A percentile compares a stretch with the other conserved stretches of the same genome.
Evolutionary conservation across 2,888 invertebrate species (phyloP).

Genomic region (Proisotoma minuta): DNA sequence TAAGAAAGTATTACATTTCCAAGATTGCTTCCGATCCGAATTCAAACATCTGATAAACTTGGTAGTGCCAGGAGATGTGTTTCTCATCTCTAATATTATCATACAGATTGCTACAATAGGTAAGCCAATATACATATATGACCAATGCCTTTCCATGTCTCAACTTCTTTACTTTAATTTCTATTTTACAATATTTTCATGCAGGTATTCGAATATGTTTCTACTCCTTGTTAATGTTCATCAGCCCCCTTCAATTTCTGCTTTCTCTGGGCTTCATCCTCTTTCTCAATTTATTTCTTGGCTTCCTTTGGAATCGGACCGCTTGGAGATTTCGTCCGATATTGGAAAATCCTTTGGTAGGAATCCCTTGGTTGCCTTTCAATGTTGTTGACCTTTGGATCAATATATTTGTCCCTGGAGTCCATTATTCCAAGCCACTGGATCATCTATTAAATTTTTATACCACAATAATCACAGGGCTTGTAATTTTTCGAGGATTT

Average conservation of each 20-base stretch:
- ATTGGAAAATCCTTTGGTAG: slow-evolving; percentile 18
- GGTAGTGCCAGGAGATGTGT: slow-evolving; percentile 9
- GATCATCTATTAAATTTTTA: slow-evolving; percentile 20
- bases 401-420: slow-evolving; percentile 20
- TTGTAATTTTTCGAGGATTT: slow-evolving; percentile 11
- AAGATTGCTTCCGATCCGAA: slow-evolving; percentile 14
- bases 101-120: slow-evolving; percentile 13
- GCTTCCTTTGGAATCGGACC: slow-evolving; percentile 10
- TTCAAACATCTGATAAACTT: slow-evolving; percentile 15
- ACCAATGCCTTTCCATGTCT: neutral
- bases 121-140: neutral
- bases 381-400: slow-evolving; percentile 21
- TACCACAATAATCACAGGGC: slow-evolving; percentile 15
- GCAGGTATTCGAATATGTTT: slow-evolving; percentile 22
- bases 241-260: slow-evolving; percentile 15
- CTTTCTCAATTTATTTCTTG: slow-evolving; percentile 9
- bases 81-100: neutral
- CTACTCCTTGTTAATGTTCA: slow-evolving; percentile 17
- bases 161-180: no score
- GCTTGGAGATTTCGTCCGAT: slow-evolving; percentile 22
- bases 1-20: slow-evolving; percentile 21
- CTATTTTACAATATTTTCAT: neutral
- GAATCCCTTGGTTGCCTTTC: slow-evolving; percentile 17
- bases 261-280: slow-evolving; percentile 10
- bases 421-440: slow-evolving; percentile 19